Evolutionary conservation across 2,797 vertebrate genomes (phyloP).

Genomic region (Dendrocincla fuliginosa): DNA sequence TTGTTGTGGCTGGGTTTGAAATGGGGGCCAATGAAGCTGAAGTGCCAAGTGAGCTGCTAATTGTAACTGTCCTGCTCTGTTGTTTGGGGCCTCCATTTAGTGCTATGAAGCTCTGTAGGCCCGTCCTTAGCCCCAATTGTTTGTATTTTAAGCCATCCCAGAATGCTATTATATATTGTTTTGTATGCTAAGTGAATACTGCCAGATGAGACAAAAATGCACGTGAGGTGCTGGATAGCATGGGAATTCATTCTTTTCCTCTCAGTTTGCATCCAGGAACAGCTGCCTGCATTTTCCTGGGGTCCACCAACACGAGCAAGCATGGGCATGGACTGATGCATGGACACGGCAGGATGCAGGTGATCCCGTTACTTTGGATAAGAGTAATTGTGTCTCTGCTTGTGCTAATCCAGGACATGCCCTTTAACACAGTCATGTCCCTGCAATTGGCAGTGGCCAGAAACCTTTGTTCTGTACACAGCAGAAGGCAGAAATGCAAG

Average conservation of each 20-base stretch:
- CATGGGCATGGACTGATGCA: background rate
- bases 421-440: background rate
- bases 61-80: background rate
- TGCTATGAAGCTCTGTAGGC: background rate
- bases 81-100: background rate
- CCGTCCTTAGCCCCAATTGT: background rate
- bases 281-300: background rate
- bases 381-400: background rate
- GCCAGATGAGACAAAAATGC: background rate
- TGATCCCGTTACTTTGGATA: background rate
- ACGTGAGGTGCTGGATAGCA: background rate
- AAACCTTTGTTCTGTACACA: constrained; percentile 8
- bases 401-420: background rate
- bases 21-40: background rate
- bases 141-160: background rate
- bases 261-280: background rate
- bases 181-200: background rate
- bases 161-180: background rate
- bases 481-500: background rate
- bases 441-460: background rate
- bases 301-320: background rate
- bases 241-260: background rate
- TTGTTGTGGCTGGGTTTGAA: background rate
- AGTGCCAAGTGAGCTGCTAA: background rate
- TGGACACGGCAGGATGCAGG: background rate